Percentiles rank a stretch among this genome's conserved stretches.
Conservation (phyloP, 2,888 invertebrate species). For the Magallana nippona region DNA sequence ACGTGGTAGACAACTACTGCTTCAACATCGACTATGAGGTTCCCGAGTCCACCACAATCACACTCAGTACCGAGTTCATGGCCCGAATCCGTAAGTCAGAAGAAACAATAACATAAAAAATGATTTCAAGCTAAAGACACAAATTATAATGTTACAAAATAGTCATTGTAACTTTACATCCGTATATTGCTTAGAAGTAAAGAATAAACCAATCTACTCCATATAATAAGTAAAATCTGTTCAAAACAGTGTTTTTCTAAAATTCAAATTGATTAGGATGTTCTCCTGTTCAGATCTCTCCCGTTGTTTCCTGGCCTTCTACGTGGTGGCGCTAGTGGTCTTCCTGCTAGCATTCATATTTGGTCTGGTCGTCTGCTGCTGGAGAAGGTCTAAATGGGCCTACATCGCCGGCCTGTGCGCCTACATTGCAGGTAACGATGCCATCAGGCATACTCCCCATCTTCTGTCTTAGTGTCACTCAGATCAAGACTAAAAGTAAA, state of each 20-base stretch:
- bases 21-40: slow-evolving; percentile 68
- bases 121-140: background rate
- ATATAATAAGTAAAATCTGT: no score
- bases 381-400: slow-evolving; percentile 82
- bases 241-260: background rate
- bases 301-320: slow-evolving; percentile 94
- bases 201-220: no score
- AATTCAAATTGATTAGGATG: background rate
- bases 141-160: no score
- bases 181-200: no score
- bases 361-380: slow-evolving; percentile 97
- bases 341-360: slow-evolving; percentile 97
- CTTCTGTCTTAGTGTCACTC: no score
- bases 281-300: slow-evolving; percentile 86
- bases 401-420: slow-evolving; percentile 70
- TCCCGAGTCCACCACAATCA: slow-evolving; percentile 52
- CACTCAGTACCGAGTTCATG: slow-evolving; percentile 60
- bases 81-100: slow-evolving; percentile 72
- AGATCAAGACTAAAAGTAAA: no score
- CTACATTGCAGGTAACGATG: slow-evolving; percentile 66
- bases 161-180: no score
- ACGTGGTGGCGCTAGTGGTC: slow-evolving; percentile 94
- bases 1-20: slow-evolving; percentile 68
- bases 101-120: background rate
- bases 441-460: background rate